These are phyloP conservation scores for Trichogramma pretiosum DNA, from an alignment of 1,140 invertebrate species.

Conservation along the genomic window DNA sequence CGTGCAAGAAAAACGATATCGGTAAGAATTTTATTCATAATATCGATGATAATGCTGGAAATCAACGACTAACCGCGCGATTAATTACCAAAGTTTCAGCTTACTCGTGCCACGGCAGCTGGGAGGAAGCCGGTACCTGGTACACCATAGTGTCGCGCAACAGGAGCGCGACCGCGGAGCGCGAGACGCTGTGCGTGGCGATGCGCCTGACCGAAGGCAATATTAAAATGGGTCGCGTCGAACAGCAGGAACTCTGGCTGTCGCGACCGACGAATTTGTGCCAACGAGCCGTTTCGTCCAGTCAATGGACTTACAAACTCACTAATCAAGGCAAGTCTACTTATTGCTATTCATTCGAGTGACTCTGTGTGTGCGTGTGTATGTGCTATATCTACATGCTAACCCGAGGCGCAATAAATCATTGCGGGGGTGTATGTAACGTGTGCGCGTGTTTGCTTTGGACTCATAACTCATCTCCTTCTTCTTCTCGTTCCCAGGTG, in stretches of 20 bases:
- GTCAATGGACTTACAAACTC: conserved; percentile 37
- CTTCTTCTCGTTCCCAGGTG: conserved; percentile 27
- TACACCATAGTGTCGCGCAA: conserved; percentile 51
- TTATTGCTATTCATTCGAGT: too few relatives aligned
- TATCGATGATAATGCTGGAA: background rate
- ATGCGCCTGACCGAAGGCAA: conserved; percentile 28
- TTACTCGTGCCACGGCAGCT: conserved; percentile 53
- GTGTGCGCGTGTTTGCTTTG: background rate
- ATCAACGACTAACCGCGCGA: too few relatives aligned
- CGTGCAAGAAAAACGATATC: conserved; percentile 32
- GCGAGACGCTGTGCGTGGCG: conserved; percentile 35
- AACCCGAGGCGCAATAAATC: background rate
- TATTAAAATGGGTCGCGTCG: conserved; percentile 22
- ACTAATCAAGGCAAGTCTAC: conserved; percentile 34
- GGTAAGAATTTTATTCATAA: conserved; percentile 23
- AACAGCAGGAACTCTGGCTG: conserved; percentile 33
- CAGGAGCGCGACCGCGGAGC: conserved; percentile 32
- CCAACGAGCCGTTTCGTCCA: conserved; percentile 24
- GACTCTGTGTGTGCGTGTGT: too few relatives aligned
- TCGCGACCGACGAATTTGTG: conserved; percentile 32
- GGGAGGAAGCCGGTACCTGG: conserved; percentile 51
- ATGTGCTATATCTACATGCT: background rate
- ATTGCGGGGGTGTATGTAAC: too few relatives aligned
- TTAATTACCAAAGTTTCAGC: conserved; percentile 41
- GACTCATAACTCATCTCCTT: background rate